A percentile compares a stretch with the other conserved stretches of the same genome.
Conservation (phyloP, 1,140 invertebrate species). For the Caenorhabditis briggsae region DNA sequence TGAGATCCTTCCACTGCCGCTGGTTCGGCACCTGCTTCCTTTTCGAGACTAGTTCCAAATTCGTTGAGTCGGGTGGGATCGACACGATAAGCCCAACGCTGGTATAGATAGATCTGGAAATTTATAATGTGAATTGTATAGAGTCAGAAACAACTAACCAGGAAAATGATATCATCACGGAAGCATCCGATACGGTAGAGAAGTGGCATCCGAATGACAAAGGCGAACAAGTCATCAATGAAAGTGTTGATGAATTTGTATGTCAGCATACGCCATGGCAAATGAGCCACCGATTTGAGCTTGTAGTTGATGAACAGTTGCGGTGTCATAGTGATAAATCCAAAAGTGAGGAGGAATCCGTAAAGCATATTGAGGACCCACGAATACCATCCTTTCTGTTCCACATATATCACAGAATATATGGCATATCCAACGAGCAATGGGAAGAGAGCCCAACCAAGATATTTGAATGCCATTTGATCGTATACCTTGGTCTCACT, state of each 20-base stretch:
- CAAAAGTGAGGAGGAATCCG: slow-evolving; percentile 97
- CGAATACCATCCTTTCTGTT: slow-evolving; percentile 94
- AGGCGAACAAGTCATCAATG: slow-evolving; percentile 99
- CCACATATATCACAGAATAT: slow-evolving; percentile 94
- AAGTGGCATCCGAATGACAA: slow-evolving; percentile 99
- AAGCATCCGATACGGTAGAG: slow-evolving; percentile 93
- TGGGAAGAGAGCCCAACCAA: slow-evolving; percentile 95
- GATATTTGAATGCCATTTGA: slow-evolving; percentile 90
- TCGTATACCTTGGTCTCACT: slow-evolving; percentile 96
- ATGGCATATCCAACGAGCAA: slow-evolving; percentile 90
- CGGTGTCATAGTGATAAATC: slow-evolving; percentile 99
- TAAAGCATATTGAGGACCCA: slow-evolving; percentile 92
- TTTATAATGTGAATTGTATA: too few relatives aligned
- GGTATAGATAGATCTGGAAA: slow-evolving; percentile 85
- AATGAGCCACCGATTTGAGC: slow-evolving; percentile 96
- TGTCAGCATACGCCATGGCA: slow-evolving; percentile 99
- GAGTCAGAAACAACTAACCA: slow-evolving; percentile 60
- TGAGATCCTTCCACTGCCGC: slow-evolving; percentile 27
- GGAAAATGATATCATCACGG: slow-evolving; percentile 79
- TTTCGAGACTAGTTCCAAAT: slow-evolving; percentile 83
- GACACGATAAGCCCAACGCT: slow-evolving; percentile 96
- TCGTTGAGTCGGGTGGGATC: slow-evolving; percentile 94
- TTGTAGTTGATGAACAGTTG: slow-evolving; percentile 97
- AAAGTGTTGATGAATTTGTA: slow-evolving; percentile 99
- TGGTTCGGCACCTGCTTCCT: slow-evolving; percentile 7